Base-by-base conservation (phyloP, 2,888 invertebrate species). In the Chymomyza amoena region DNA sequence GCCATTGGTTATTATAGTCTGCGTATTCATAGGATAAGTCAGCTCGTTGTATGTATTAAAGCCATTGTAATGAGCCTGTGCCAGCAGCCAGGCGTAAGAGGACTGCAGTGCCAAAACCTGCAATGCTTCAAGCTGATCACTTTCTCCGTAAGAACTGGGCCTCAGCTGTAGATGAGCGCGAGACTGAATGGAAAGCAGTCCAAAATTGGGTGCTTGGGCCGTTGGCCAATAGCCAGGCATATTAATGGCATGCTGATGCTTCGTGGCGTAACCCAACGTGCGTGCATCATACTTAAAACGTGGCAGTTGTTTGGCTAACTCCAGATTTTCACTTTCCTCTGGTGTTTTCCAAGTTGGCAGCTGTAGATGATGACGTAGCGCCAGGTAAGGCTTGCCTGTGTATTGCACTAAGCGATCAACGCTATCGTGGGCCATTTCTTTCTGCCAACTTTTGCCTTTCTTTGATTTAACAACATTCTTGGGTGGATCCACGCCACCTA, bases 31-130 rank as follows among this genome's bases (percentile, higher is more conserved):
- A 0, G 99, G 99, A 90, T 98, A 98, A 0, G 97, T 97, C 18
- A 98, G 84, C 78, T 99, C 99, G 81, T 96, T 96, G 89, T 94
- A 97, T 16, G 97, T 96, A 50, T 96, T 97, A 91, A 99, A 99
- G 25, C 99, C 97, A 91, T 96, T 95, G 90, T 95, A 95, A 89
- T 94, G 95, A 2, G 97, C 97, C 91, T 96, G 96, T 0, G 95
- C 94, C 72, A 95, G 91, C 0, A 97, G 92, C 95, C 97, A 97
- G 1, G 95, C 94, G 89, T 95, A 98, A 54, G 96, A 96, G 2
- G 95, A 93, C 73, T 95, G 93, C 74, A 98, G 93, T 2, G 95
- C 97, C 92, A 96, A 95, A 13, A 94, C 93, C 87, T 95, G 94
- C 16, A 97, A 80, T 4, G 95, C 94, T 80, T 96, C 95, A 74